phyloP scores from a whole-genome alignment of 53 echinoderm and acorn worm genomes.

The Luidia sarsii region DNA sequence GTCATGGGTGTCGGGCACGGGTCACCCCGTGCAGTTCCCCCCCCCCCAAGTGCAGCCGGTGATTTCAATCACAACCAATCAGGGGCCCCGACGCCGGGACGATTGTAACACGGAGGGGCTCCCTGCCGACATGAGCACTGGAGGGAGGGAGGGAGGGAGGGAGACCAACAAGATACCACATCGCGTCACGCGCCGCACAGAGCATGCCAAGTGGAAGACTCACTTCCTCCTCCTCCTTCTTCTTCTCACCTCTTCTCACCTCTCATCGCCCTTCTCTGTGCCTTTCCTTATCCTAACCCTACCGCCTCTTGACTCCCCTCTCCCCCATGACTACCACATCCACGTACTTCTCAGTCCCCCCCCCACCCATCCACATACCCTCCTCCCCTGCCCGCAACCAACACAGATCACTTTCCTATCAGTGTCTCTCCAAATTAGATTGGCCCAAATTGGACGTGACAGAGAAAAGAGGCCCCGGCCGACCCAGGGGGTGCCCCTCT shows the following conservation, averaged over 20 bases:
- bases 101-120: no score
- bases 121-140: no score
- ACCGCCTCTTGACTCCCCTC: no score
- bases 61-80: conserved; percentile 59
- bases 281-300: no score
- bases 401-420: conserved; percentile 76
- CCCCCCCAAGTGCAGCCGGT: conserved; percentile 24
- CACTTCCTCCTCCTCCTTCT: no score
- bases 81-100: conserved; percentile 17
- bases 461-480: conserved; percentile 69
- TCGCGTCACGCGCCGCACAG: conserved; percentile 47
- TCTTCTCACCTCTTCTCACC: no score
- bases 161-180: no score
- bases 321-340: conserved; percentile 49
- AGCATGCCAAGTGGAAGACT: no score
- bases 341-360: conserved; percentile 47
- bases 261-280: no score
- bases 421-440: conserved; percentile 92
- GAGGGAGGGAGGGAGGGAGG: no score
- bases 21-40: conserved; percentile 20
- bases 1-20: conserved; percentile 32
- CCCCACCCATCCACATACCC: no score
- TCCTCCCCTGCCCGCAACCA: no score
- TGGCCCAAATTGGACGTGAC: conserved; percentile 82
- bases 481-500: conserved; percentile 71